A percentile compares a stretch with the other conserved stretches of the same genome.
Evolutionary conservation across 35 echinoderm and acorn worm genomes (phyloP).

Genomic region (Eucidaris tribuloides): DNA sequence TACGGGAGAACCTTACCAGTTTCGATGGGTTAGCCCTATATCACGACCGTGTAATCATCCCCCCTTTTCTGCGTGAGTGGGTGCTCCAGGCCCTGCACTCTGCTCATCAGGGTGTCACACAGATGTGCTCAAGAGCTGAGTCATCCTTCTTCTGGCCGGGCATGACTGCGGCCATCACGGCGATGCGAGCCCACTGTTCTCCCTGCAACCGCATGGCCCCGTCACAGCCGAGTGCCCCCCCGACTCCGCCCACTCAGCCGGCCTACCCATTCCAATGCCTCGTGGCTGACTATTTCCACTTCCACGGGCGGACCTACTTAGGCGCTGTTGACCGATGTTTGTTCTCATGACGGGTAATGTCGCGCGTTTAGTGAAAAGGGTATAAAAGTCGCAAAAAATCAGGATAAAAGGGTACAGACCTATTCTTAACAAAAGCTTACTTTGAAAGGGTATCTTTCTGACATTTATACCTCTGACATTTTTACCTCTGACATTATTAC

Average conservation of each 20-base stretch:
- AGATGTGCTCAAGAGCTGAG: slow-evolving; percentile 33
- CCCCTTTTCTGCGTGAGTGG: slow-evolving; percentile 21
- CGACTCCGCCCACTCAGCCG: background rate
- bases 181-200: slow-evolving; percentile 1
- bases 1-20: background rate
- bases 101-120: slow-evolving; percentile 44
- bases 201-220: slow-evolving; percentile 37
- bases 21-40: slow-evolving; percentile 40
- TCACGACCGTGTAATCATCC: slow-evolving; percentile 52
- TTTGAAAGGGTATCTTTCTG: no score
- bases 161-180: slow-evolving; percentile 1
- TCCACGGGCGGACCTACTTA: slow-evolving; percentile 22
- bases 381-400: no score
- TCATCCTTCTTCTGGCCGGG: slow-evolving; percentile 57
- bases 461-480: no score
- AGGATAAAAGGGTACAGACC: no score
- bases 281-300: slow-evolving; percentile 43
- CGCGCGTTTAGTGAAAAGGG: no score
- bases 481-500: no score
- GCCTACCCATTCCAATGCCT: slow-evolving; percentile 59
- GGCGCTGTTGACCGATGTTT: slow-evolving; percentile 12
- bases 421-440: no score
- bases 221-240: slow-evolving; percentile 28
- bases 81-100: slow-evolving; percentile 47
- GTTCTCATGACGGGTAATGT: no score